Conservation (phyloP, 2,888 invertebrate species). For the Holacanthella duospinosa region DNA sequence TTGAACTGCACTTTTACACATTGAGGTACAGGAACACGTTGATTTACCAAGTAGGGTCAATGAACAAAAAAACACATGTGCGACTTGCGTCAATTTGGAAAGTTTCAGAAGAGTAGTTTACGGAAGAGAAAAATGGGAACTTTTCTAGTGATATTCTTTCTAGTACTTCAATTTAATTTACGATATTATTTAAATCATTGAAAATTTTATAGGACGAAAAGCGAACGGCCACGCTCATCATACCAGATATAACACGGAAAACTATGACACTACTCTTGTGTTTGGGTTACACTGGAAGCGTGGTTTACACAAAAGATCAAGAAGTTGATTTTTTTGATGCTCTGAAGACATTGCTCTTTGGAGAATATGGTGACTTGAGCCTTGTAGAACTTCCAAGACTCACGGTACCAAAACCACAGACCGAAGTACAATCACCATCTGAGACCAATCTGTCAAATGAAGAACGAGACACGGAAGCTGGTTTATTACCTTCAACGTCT, state of each 20-base stretch:
- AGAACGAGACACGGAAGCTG: not conserved
- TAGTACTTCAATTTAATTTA: not conserved
- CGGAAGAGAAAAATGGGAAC: no score
- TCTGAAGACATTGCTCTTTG: constrained; percentile 22
- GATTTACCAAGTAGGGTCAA: no score
- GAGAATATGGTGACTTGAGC: constrained; percentile 16
- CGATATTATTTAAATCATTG: not conserved
- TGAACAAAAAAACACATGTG: no score
- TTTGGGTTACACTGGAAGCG: constrained; percentile 28
- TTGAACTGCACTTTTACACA: no score
- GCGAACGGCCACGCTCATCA: constrained; percentile 24
- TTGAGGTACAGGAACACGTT: no score
- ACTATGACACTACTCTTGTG: constrained; percentile 24
- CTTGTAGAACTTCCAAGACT: not conserved
- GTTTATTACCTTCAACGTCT: not conserved
- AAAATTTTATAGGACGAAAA: constrained; percentile 18
- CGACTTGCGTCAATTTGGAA: no score
- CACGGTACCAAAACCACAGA: not conserved
- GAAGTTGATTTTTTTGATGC: constrained; percentile 22
- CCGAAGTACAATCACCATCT: not conserved
- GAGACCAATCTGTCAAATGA: not conserved
- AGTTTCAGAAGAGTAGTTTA: no score
- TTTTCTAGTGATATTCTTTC: no score
- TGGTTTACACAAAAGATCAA: constrained; percentile 18
- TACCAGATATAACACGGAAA: constrained; percentile 24